phyloP scores from a whole-genome alignment of 2,797 vertebrate genomes.

The Pelobates cultripes region DNA sequence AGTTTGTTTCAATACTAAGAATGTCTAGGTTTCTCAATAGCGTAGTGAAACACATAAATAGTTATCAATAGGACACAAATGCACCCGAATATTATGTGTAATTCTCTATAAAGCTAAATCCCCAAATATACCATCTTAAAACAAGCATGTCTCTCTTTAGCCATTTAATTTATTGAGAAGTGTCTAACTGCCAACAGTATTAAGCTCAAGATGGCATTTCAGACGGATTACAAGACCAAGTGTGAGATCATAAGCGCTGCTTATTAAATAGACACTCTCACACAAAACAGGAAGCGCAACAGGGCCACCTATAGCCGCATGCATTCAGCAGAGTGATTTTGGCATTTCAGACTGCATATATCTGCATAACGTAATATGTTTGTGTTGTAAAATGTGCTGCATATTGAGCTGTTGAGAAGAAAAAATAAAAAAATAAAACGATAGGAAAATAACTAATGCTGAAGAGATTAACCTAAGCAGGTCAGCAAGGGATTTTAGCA shows the following conservation, averaged over 20 bases:
- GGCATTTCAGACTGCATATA: too few relatives aligned
- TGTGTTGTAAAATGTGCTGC: not conserved
- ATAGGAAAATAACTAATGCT: conserved; percentile 58
- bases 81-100: too few relatives aligned
- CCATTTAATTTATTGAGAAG: too few relatives aligned
- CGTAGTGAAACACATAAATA: too few relatives aligned
- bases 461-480: conserved; percentile 63
- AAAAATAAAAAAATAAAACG: conserved; percentile 29
- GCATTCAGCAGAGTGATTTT: not conserved
- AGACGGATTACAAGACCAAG: not conserved
- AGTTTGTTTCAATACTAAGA: too few relatives aligned
- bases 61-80: too few relatives aligned
- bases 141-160: too few relatives aligned
- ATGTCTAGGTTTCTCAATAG: too few relatives aligned
- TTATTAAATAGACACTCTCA: not conserved
- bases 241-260: not conserved
- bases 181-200: not conserved
- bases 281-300: not conserved
- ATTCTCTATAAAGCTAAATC: too few relatives aligned
- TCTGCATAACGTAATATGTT: not conserved
- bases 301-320: not conserved
- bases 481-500: conserved; percentile 61
- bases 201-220: not conserved
- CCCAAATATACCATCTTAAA: too few relatives aligned
- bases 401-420: conserved; percentile 14